Base-by-base conservation (phyloP, 2,113 vertebrate species). In the Etheostoma spectabile region DNA sequence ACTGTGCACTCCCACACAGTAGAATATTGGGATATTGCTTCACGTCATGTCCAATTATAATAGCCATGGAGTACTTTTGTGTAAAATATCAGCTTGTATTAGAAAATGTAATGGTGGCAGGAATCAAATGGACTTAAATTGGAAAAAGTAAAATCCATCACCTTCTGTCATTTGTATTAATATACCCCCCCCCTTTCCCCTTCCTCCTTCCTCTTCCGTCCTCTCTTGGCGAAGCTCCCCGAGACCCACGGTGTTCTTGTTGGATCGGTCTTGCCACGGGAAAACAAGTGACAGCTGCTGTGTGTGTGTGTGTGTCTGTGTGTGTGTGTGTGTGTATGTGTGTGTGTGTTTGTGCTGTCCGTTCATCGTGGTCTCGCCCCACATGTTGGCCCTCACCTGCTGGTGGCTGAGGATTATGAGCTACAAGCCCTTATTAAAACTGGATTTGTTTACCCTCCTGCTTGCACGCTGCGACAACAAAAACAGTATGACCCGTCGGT, bases 401-500 rank as follows among this genome's bases (percentile, higher is more conserved):
- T 90, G 90, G 86, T 56, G 69, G 78, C 27, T 33, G 72, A 79
- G 89, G 92, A 94, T 93, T 93, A 93, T 80, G 80, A 90, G 86
- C 90, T 92, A 92, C 87, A 92, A 90, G 90, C 80, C 79, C 86
- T 93, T 93, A 93, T 93, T 93, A 97, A 97, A 97, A 97, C 94
- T 94, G 96, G 96, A 97, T 93, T 93, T 93, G 91, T 93, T 93
- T 92, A 88, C 86, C 88, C 90, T 90, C 88, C 89, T 14, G 87
- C 91, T 72, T 51, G 65, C 84, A 48, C 12, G 57, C 49, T 35
- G 66, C 65, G 27, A 89, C 88, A 86, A 91, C 85, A 87, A 77
- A 82, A 91, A 91, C 86, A 92, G 81, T 88, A n/a, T 61, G 82
- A 88, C 80, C 73, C 45, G 59, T 61, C 55, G 74, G 21, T 52